Percentiles rank a stretch among this genome's conserved stretches.
These are phyloP conservation scores for Varecia variegata DNA, from an alignment of 2,797 vertebrate genomes.

Conservation along the genomic window DNA sequence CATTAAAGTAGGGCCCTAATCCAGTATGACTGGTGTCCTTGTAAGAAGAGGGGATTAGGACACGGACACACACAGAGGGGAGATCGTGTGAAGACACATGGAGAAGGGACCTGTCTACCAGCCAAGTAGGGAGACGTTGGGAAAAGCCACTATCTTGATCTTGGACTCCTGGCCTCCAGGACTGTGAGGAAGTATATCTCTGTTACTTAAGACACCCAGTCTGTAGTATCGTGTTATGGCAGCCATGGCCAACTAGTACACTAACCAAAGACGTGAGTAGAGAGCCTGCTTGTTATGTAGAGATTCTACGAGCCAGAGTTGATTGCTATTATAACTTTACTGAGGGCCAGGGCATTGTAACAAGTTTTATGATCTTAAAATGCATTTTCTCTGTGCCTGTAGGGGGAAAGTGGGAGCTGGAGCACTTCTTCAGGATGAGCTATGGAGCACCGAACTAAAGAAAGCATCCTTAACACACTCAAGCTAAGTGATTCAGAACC, in stretches of 20 bases:
- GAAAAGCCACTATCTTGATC: neutral
- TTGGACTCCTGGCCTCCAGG: neutral
- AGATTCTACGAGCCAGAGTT: neutral
- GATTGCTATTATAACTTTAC: neutral
- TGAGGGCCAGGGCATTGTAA: neutral
- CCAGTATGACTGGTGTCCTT: no score
- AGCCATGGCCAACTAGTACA: no score
- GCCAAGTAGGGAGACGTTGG: neutral
- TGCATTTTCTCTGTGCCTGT: neutral
- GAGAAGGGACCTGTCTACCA: neutral
- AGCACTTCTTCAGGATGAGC: neutral
- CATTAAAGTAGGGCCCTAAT: neutral
- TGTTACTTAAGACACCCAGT: neutral
- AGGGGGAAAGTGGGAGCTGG: neutral
- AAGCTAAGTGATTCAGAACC: neutral
- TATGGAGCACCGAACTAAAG: neutral
- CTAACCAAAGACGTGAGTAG: rapidly evolving
- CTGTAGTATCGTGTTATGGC: neutral
- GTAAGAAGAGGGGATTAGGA: neutral
- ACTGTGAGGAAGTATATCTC: neutral
- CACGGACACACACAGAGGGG: rapidly evolving
- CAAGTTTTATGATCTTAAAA: neutral
- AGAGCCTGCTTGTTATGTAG: neutral
- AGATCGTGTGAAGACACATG: neutral
- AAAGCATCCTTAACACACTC: neutral